A percentile compares a stretch with the other conserved stretches of the same genome.
Evolutionary conservation across 2,888 invertebrate genomes (phyloP).

Genomic region (Xanthorhoe spadicearia): DNA sequence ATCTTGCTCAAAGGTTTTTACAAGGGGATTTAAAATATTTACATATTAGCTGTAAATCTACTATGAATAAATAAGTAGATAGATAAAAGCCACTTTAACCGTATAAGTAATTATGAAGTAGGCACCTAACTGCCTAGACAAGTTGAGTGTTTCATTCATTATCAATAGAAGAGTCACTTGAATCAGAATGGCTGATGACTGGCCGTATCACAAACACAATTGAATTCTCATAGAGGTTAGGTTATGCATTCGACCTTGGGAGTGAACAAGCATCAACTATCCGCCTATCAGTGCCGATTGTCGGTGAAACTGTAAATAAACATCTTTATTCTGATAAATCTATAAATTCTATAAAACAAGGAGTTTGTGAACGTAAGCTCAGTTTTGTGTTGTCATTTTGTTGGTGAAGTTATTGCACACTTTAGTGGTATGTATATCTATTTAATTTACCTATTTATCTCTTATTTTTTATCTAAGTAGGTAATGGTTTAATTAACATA

Average conservation of each 20-base stretch:
- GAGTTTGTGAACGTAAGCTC: conserved; percentile 2
- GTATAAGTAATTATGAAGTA: conserved; percentile 6
- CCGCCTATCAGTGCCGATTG: conserved; percentile 24
- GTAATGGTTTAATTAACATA: too few relatives aligned
- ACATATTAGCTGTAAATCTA: too few relatives aligned
- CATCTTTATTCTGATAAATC: conserved; percentile 17
- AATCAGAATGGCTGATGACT: conserved; percentile 15
- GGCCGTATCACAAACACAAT: conserved; percentile 23
- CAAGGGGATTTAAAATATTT: not conserved
- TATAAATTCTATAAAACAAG: conserved; percentile 24
- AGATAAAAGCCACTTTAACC: too few relatives aligned
- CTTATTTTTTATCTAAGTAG: too few relatives aligned
- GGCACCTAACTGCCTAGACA: not conserved
- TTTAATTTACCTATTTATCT: not conserved
- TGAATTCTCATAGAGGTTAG: conserved; percentile 27
- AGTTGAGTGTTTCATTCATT: conserved; percentile 6
- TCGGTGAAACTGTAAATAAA: conserved; percentile 27
- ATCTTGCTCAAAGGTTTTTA: not conserved
- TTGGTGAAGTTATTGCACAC: conserved; percentile 1
- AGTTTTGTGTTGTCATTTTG: conserved; percentile 16
- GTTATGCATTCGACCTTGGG: conserved; percentile 33
- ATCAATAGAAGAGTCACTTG: conserved; percentile 16
- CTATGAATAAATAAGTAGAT: too few relatives aligned
- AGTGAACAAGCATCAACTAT: conserved; percentile 14
- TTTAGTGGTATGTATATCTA: not conserved